A percentile compares a stretch with the other conserved stretches of the same genome.
These are phyloP conservation scores for Archocentrus centrarchus DNA, from an alignment of 2,113 vertebrate species.

Conservation along the genomic window DNA sequence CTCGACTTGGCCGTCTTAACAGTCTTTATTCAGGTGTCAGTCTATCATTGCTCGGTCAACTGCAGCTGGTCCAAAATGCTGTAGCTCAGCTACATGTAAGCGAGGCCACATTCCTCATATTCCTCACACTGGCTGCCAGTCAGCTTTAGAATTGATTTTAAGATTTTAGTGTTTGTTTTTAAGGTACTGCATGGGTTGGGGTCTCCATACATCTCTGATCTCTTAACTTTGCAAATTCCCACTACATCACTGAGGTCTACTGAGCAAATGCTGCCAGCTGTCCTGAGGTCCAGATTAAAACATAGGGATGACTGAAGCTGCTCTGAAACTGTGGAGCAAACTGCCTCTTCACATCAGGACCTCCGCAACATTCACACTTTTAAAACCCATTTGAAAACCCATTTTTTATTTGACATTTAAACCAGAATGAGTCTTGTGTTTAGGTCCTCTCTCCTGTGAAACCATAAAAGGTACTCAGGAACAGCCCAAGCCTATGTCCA, in stretches of 20 bases:
- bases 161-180: background rate
- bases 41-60: background rate
- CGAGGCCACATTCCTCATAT: background rate
- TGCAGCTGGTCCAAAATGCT: background rate
- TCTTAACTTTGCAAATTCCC: background rate
- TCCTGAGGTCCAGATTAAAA: background rate
- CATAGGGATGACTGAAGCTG: no score
- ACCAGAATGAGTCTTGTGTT: background rate
- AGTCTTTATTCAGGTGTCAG: background rate
- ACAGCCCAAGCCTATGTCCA: background rate
- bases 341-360: background rate
- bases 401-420: background rate
- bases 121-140: background rate
- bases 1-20: background rate
- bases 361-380: background rate
- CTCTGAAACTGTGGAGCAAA: background rate
- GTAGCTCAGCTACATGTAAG: background rate
- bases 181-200: background rate
- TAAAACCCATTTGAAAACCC: background rate
- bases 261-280: background rate
- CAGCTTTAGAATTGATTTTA: background rate
- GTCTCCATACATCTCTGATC: background rate
- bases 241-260: background rate
- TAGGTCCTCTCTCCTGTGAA: background rate
- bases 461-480: background rate